Evolutionary conservation across 2,113 vertebrate species (phyloP).

Genomic region (Amazona vittata): DNA sequence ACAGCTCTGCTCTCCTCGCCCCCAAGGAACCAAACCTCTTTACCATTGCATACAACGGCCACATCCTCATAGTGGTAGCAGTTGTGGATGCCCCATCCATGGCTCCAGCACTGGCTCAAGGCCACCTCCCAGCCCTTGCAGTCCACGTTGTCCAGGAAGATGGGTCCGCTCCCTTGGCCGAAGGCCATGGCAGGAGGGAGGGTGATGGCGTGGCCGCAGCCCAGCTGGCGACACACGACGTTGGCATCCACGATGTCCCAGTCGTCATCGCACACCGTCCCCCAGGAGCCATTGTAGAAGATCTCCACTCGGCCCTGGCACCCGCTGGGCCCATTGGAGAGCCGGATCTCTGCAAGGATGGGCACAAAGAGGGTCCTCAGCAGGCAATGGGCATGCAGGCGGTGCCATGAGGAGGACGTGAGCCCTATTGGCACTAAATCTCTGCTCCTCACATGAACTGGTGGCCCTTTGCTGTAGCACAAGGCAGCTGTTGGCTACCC

Average conservation of each 20-base stretch:
- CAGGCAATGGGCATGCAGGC: not conserved
- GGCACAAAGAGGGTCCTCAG: not conserved
- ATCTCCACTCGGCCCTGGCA: constrained; percentile 94
- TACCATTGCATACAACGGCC: constrained; percentile 89
- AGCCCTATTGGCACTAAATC: not conserved
- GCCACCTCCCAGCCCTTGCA: constrained; percentile 86
- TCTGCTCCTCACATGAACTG: not conserved
- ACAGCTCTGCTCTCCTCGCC: not conserved
- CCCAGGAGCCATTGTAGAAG: constrained; percentile 84
- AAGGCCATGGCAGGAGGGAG: constrained; percentile 83
- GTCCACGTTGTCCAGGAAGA: constrained; percentile 93
- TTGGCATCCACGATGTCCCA: constrained; percentile 96
- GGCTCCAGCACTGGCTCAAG: constrained; percentile 87
- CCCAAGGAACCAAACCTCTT: not conserved
- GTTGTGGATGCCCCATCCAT: constrained; percentile 94
- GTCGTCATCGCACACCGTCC: constrained; percentile 94
- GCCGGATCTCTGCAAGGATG: constrained; percentile 76
- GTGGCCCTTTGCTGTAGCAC: not conserved
- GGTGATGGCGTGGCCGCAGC: constrained; percentile 82
- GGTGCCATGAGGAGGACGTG: rapidly evolving
- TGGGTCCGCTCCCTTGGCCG: constrained; percentile 86
- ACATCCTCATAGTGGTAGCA: constrained; percentile 98
- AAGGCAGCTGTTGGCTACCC: not conserved
- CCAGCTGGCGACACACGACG: constrained; percentile 91
- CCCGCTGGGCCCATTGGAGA: constrained; percentile 83